A percentile compares a stretch with the other conserved stretches of the same genome.
These are phyloP conservation scores for Propsilocerus akamusi DNA, from an alignment of 1,140 invertebrate species.

Conservation along the genomic window DNA sequence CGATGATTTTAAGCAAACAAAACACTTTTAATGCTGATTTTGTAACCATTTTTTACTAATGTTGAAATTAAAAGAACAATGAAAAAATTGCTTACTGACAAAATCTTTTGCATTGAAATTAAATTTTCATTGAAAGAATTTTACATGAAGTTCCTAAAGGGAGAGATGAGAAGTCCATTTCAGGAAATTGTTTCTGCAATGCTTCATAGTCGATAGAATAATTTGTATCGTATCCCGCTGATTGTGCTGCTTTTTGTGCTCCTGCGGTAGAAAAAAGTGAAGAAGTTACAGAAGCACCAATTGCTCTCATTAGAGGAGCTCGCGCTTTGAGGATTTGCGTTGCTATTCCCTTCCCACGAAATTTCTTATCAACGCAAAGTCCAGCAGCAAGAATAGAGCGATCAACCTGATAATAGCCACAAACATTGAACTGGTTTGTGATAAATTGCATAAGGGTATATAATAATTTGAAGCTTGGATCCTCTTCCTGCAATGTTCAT, in stretches of 20 bases:
- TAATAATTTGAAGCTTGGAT: background rate
- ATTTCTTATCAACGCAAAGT: background rate
- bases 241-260: background rate
- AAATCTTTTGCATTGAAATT: no score
- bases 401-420: background rate
- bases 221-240: background rate
- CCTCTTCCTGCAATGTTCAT: background rate
- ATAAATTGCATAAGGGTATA: background rate
- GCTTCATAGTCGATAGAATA: background rate
- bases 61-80: no score
- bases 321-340: background rate
- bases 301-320: background rate
- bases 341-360: background rate
- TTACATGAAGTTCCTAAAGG: no score
- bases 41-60: no score
- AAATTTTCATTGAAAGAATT: no score
- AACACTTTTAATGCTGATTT: no score
- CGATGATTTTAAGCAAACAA: no score
- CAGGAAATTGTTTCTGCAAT: background rate
- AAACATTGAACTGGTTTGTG: background rate
- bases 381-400: background rate
- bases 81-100: no score
- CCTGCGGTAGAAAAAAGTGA: background rate
- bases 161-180: background rate
- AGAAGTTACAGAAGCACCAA: background rate